These are phyloP conservation scores for Thalassophryne amazonica DNA, from an alignment of 2,797 vertebrate genomes.

Conservation along the genomic window DNA sequence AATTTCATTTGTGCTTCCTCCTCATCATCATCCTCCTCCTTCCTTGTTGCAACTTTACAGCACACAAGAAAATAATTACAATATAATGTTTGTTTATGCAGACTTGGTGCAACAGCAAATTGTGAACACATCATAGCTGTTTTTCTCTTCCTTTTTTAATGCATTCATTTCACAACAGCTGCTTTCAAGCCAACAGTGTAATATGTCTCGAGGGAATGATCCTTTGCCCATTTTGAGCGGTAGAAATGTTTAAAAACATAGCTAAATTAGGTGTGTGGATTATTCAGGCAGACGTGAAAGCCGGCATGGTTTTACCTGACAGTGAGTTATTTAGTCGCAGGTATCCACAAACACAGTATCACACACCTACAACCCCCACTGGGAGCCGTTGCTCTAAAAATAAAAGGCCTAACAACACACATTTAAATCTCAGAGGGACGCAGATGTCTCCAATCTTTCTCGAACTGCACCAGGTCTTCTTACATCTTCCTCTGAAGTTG, in stretches of 20 bases:
- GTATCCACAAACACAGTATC: slow-evolving; percentile 76
- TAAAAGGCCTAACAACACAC: slow-evolving; percentile 81
- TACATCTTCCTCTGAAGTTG: slow-evolving; percentile 67
- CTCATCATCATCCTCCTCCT: too few species aligned
- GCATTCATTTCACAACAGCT: slow-evolving; percentile 60
- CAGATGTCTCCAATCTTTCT: slow-evolving; percentile 79
- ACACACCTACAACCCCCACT: slow-evolving; percentile 76
- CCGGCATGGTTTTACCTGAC: slow-evolving; percentile 67
- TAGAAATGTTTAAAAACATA: slow-evolving; percentile 43
- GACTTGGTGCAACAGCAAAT: slow-evolving; percentile 45
- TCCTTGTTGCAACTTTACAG: slow-evolving; percentile 16
- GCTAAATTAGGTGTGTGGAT: slow-evolving; percentile 63
- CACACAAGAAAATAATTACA: slow-evolving; percentile 5
- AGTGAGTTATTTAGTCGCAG: slow-evolving; percentile 80
- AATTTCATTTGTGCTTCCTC: too few species aligned
- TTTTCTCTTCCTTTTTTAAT: slow-evolving; percentile 60
- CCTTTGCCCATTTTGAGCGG: slow-evolving; percentile 42
- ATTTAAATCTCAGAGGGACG: slow-evolving; percentile 76
- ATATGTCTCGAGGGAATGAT: slow-evolving; percentile 53
- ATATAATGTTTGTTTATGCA: slow-evolving; percentile 39
- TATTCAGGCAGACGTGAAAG: slow-evolving; percentile 65
- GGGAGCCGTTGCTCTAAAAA: slow-evolving; percentile 80
- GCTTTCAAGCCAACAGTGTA: slow-evolving; percentile 54
- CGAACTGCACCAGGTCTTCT: slow-evolving; percentile 69
- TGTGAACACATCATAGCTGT: slow-evolving; percentile 58